Evolutionary conservation across 2,888 invertebrate species (phyloP).

Genomic region (Tortrix viridana): DNA sequence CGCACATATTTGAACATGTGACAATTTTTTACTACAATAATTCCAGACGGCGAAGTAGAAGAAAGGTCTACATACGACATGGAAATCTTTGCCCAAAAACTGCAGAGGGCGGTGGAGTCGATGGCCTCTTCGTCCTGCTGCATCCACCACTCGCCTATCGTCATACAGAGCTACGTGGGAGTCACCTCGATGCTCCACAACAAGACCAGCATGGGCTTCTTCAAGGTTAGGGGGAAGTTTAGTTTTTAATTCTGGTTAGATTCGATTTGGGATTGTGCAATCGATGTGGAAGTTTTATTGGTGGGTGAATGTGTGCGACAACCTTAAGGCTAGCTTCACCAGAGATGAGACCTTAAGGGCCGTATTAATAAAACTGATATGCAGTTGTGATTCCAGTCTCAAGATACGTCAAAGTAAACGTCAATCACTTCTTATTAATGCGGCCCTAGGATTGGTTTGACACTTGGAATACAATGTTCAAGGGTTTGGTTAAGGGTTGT

Average conservation of each 20-base stretch:
- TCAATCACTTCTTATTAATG: too few relatives aligned
- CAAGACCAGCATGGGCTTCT: slow-evolving; percentile 92
- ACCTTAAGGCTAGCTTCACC: too few relatives aligned
- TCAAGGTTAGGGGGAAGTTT: slow-evolving; percentile 93
- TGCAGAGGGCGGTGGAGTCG: slow-evolving; percentile 81
- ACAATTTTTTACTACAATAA: slow-evolving; percentile 42
- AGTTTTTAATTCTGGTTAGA: slow-evolving; percentile 85
- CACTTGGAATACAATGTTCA: too few relatives aligned
- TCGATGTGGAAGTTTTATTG: too few relatives aligned
- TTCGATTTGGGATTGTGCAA: not conserved
- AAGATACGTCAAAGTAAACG: too few relatives aligned
- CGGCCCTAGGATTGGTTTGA: too few relatives aligned
- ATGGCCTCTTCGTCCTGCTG: slow-evolving; percentile 78
- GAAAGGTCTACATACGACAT: slow-evolving; percentile 83
- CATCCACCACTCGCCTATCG: slow-evolving; percentile 87
- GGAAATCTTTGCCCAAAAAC: slow-evolving; percentile 84
- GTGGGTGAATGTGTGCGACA: too few relatives aligned
- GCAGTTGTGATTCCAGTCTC: too few relatives aligned
- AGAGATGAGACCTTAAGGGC: too few relatives aligned
- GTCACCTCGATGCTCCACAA: slow-evolving; percentile 92
- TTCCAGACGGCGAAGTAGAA: slow-evolving; percentile 65
- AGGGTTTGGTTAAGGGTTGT: too few relatives aligned
- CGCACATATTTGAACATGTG: too few relatives aligned
- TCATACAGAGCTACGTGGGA: slow-evolving; percentile 92
- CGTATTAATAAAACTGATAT: too few relatives aligned